Conservation (phyloP, 2,888 invertebrate genomes). For the Nebria brevicollis region DNA sequence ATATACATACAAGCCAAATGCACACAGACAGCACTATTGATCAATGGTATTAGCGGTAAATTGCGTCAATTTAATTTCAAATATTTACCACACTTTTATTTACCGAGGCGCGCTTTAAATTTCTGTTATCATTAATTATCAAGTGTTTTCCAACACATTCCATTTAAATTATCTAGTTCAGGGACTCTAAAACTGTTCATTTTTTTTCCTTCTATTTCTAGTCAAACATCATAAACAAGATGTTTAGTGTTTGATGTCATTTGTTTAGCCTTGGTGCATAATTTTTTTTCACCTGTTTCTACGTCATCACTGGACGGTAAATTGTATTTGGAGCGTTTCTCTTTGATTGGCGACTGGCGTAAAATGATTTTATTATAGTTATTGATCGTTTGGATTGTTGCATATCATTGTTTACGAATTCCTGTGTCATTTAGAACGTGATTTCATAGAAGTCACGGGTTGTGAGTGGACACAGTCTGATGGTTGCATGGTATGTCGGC, state of each 20-base stretch:
- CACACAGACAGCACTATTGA: background rate
- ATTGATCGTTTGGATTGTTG: background rate
- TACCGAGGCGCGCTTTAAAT: background rate
- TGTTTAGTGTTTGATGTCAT: background rate
- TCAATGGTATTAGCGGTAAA: background rate
- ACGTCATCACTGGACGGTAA: background rate
- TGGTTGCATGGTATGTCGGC: constrained; percentile 55
- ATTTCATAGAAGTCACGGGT: constrained; percentile 53
- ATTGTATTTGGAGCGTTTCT: background rate
- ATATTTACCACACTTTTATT: background rate
- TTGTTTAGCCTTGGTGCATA: background rate
- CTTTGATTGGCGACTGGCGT: background rate
- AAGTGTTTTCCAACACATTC: background rate
- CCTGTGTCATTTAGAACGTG: constrained; percentile 47
- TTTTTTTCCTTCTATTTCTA: background rate
- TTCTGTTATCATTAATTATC: background rate
- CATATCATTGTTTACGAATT: constrained; percentile 39
- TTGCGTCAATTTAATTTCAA: no score
- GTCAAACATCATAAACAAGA: background rate
- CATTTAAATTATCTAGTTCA: constrained; percentile 1
- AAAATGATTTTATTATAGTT: background rate
- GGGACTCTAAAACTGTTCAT: background rate
- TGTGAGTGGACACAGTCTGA: constrained; percentile 57
- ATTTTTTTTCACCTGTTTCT: background rate
- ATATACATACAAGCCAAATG: constrained; percentile 15